Conservation (phyloP, 2,797 vertebrate genomes). For the Onychomys leucogaster region DNA sequence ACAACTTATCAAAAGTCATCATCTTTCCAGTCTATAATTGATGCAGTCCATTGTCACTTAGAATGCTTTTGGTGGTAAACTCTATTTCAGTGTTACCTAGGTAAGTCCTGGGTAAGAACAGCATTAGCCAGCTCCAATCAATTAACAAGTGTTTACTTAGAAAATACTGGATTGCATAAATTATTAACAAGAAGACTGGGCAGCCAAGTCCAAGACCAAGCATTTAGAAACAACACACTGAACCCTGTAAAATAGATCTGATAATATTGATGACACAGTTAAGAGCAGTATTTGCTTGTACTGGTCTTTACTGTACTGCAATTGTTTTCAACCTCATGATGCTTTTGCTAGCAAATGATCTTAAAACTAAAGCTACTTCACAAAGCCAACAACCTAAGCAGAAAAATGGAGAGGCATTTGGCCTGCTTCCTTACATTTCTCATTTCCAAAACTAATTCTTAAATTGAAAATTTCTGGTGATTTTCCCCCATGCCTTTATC, state of each 20-base stretch:
- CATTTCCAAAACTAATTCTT: not conserved
- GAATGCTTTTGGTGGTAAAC: not conserved
- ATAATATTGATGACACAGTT: not conserved
- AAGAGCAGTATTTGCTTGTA: not conserved
- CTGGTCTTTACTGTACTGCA: not conserved
- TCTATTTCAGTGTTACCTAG: not conserved
- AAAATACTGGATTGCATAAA: not conserved
- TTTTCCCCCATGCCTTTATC: not conserved
- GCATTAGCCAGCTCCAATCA: not conserved
- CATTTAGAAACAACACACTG: not conserved
- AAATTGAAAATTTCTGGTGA: not conserved
- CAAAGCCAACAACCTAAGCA: not conserved
- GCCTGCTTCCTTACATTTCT: not conserved
- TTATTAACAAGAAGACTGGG: not conserved
- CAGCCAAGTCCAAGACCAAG: not conserved
- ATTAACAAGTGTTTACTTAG: not conserved
- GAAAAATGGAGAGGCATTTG: not conserved
- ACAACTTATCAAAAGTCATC: not conserved
- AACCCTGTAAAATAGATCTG: not conserved
- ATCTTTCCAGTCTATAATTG: not conserved
- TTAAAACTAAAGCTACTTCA: not conserved
- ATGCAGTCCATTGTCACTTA: not conserved
- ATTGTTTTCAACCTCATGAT: not conserved
- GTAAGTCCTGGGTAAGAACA: not conserved
- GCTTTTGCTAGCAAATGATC: not conserved